phyloP scores from a whole-genome alignment of 2,888 invertebrate species.

The Magallana nippona region DNA sequence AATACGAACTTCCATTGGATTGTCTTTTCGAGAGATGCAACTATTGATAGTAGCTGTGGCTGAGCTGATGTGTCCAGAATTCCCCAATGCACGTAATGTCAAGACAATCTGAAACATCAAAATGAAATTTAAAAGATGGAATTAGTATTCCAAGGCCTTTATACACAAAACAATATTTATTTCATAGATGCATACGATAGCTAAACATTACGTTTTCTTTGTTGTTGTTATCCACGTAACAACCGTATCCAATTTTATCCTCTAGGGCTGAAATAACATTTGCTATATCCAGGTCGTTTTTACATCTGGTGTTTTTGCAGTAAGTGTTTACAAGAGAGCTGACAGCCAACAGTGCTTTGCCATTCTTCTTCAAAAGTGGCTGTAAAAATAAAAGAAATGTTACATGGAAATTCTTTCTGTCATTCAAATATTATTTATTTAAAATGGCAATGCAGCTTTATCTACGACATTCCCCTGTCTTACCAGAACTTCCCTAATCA shows the following conservation, averaged over 20 bases:
- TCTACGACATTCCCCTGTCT: slow-evolving; percentile 42
- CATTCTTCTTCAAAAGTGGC: slow-evolving; percentile 81
- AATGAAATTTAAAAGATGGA: background rate
- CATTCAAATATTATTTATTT: background rate
- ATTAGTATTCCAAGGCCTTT: background rate
- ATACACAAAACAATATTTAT: background rate
- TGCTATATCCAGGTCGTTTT: slow-evolving; percentile 73
- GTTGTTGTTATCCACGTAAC: slow-evolving; percentile 60
- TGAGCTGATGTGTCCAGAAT: slow-evolving; percentile 87
- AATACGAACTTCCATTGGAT: slow-evolving; percentile 87
- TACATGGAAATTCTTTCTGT: background rate
- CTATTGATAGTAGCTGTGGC: slow-evolving; percentile 67
- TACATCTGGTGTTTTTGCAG: slow-evolving; percentile 82
- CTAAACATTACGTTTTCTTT: slow-evolving; percentile 55
- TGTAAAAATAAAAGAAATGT: slow-evolving; percentile 62
- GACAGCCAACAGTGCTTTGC: slow-evolving; percentile 85
- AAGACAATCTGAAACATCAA: slow-evolving; percentile 82
- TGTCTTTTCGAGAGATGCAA: slow-evolving; percentile 81
- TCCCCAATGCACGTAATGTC: slow-evolving; percentile 92
- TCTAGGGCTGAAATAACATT: slow-evolving; percentile 71
- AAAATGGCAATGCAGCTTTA: background rate
- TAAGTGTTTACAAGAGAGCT: slow-evolving; percentile 87
- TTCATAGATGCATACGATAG: background rate
- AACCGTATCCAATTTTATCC: slow-evolving; percentile 61
- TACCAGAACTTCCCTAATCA: slow-evolving; percentile 80